These are phyloP conservation scores for Scaptomyza hsui DNA, from an alignment of 1,140 invertebrate species.

Conservation along the genomic window DNA sequence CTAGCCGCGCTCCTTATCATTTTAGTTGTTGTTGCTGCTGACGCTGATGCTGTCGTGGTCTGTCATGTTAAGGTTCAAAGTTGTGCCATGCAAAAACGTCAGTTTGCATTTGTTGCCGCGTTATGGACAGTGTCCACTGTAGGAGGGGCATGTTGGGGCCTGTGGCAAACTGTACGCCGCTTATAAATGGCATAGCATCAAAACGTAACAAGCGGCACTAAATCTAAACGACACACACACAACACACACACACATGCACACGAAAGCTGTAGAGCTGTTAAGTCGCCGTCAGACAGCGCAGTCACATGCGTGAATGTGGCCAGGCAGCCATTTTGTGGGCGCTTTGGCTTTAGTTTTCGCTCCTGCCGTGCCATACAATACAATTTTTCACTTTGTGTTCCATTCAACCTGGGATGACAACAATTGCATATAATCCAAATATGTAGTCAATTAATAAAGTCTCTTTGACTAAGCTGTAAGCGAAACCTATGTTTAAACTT, in stretches of 20 bases:
- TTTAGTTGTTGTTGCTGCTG: constrained; percentile 8
- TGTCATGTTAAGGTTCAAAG: constrained; percentile 72
- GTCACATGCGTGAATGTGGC: constrained; percentile 44
- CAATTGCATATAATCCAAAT: constrained; percentile 2
- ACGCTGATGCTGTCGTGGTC: constrained; percentile 56
- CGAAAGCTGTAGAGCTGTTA: constrained; percentile 64
- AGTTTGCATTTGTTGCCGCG: constrained; percentile 71
- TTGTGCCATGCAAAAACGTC: constrained; percentile 68
- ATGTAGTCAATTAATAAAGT: not conserved
- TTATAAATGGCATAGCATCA: constrained; percentile 79
- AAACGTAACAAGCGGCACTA: constrained; percentile 81
- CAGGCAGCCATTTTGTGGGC: constrained; percentile 48
- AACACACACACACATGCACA: constrained; percentile 22
- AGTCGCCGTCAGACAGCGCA: constrained; percentile 59
- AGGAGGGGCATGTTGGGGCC: not conserved
- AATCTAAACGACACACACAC: constrained; percentile 73
- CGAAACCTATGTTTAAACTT: no score
- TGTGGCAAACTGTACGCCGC: constrained; percentile 43
- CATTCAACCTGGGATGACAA: not conserved
- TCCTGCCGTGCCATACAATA: constrained; percentile 26
- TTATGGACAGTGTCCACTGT: constrained; percentile 41
- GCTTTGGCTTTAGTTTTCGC: constrained; percentile 37
- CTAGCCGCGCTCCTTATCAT: not conserved
- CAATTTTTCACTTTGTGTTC: constrained; percentile 16
- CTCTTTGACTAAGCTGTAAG: not conserved